These are phyloP conservation scores for Grus americana DNA, from an alignment of 2,113 vertebrate genomes.

Conservation along the genomic window DNA sequence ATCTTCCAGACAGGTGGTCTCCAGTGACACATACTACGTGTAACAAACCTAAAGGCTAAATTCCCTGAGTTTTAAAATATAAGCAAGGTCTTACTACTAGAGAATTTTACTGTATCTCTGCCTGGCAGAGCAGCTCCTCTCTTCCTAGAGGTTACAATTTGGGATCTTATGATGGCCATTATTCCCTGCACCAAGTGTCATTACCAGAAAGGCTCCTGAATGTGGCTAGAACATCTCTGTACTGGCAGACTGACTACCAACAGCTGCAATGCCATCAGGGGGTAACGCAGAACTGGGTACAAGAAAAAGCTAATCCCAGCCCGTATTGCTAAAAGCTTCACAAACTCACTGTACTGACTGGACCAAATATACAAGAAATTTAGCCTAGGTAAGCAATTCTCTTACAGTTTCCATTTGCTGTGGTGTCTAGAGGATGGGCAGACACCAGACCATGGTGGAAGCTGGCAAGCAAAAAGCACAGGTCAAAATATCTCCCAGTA, in stretches of 20 bases:
- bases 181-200: neutral
- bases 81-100: neutral
- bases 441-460: neutral
- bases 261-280: neutral
- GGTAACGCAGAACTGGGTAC: neutral
- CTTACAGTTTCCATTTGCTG: neutral
- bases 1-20: neutral
- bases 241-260: neutral
- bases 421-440: neutral
- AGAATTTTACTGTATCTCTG: neutral
- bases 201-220: neutral
- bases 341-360: neutral
- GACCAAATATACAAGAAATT: neutral
- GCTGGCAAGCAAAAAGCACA: neutral
- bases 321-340: neutral
- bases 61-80: neutral
- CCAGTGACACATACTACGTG: accelerated
- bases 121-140: neutral
- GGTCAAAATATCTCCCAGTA: neutral
- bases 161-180: neutral
- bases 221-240: neutral
- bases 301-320: neutral
- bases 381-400: neutral
- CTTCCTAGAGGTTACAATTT: neutral
- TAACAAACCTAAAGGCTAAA: neutral